Evolutionary conservation across 2,888 invertebrate genomes (phyloP).

Genomic region (Lordiphosa andalusiaca): DNA sequence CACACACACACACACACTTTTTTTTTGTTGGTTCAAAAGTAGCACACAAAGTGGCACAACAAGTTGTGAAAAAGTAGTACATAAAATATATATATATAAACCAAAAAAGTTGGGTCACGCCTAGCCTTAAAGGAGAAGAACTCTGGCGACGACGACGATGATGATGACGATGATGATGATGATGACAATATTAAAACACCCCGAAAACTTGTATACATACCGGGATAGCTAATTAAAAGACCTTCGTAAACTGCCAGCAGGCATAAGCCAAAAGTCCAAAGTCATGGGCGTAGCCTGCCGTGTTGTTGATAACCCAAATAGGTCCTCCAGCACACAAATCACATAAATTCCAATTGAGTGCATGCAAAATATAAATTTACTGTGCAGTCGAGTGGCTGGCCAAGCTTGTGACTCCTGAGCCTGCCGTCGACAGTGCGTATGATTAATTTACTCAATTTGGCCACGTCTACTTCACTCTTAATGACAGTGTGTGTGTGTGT

Average conservation of each 20-base stretch:
- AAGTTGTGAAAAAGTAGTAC: slow-evolving; percentile 62
- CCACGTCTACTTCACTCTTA: slow-evolving; percentile 18
- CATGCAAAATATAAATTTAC: slow-evolving; percentile 68
- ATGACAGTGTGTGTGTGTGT: slow-evolving; percentile 17
- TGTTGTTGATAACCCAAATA: slow-evolving; percentile 72
- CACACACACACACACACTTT: slow-evolving; percentile 18
- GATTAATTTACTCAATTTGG: slow-evolving; percentile 63
- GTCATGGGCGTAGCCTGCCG: slow-evolving; percentile 46
- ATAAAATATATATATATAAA: slow-evolving; percentile 47
- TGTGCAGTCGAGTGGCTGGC: slow-evolving; percentile 41
- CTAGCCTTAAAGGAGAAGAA: slow-evolving; percentile 28
- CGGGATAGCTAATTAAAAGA: slow-evolving; percentile 52
- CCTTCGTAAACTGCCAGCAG: slow-evolving; percentile 20
- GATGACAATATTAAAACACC: slow-evolving; percentile 68
- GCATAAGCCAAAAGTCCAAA: slow-evolving; percentile 29
- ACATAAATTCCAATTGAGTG: slow-evolving; percentile 75
- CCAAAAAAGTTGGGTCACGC: slow-evolving; percentile 49
- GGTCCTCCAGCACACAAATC: slow-evolving; percentile 73
- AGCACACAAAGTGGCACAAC: slow-evolving; percentile 60
- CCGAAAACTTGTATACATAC: slow-evolving; percentile 22
- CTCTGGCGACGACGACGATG: slow-evolving; percentile 30
- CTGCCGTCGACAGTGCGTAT: slow-evolving; percentile 52
- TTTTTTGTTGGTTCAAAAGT: slow-evolving; percentile 59
- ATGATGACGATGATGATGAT: slow-evolving; percentile 68
- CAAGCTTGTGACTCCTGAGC: slow-evolving; percentile 2